These are phyloP conservation scores for Ochropleura leucogaster DNA, from an alignment of 2,888 invertebrate species.

Conservation along the genomic window DNA sequence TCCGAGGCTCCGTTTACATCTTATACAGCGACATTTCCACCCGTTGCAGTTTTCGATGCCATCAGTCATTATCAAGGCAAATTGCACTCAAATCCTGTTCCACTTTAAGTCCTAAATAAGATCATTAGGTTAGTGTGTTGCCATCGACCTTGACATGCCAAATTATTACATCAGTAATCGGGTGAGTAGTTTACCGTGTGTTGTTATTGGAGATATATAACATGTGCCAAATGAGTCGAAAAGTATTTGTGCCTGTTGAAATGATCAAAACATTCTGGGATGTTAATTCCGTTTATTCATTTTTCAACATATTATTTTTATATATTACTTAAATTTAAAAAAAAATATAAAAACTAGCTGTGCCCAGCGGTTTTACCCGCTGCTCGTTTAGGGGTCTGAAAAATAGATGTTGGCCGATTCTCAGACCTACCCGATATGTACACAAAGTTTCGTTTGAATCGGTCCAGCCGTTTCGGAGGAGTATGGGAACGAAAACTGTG, in stretches of 20 bases:
- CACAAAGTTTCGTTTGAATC: too few relatives aligned
- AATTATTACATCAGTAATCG: neutral
- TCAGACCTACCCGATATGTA: too few relatives aligned
- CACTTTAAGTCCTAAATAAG: slow-evolving; percentile 1
- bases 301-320: too few relatives aligned
- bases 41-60: neutral
- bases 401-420: too few relatives aligned
- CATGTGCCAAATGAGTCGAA: slow-evolving; percentile 7
- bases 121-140: slow-evolving; percentile 11
- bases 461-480: too few relatives aligned
- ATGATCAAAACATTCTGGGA: neutral
- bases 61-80: neutral
- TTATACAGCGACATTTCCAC: neutral
- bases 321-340: too few relatives aligned
- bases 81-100: neutral
- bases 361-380: too few relatives aligned
- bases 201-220: slow-evolving; percentile 1
- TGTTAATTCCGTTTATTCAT: too few relatives aligned
- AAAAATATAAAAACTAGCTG: too few relatives aligned
- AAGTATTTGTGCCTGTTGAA: neutral
- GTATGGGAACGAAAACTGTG: too few relatives aligned
- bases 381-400: too few relatives aligned
- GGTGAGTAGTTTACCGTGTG: neutral
- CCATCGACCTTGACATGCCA: slow-evolving; percentile 22
- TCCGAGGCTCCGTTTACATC: too few relatives aligned